Base-by-base conservation (phyloP, 2,888 invertebrate species). In the Heliconius erato region DNA sequence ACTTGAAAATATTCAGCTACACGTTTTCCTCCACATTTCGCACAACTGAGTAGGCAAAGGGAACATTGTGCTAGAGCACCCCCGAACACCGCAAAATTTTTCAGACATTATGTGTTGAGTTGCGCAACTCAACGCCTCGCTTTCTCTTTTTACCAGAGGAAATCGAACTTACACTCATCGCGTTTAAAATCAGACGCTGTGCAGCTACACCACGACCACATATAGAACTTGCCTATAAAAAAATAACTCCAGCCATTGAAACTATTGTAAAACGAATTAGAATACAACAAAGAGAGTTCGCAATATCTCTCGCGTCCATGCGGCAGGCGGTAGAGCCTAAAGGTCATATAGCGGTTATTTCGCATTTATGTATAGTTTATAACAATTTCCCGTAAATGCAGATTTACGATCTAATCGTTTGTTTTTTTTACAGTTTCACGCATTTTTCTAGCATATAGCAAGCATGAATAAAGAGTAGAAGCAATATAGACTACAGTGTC, bases 281-380 rank as follows among this genome's bases (percentile, higher is more conserved):
- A 67, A 67, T 67, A 67, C 28, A 67, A 67, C 67, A 67, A 67
- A n/a, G 69, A n/a, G 9, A 35, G n/a, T 40, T 71, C 12, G 40
- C 40, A 40, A 71, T 32, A 74, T 54, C 54, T 49, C 32, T 54
- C 74, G n/a, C 54, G 49, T 54, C 26, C 26, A 54, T 54, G 74
- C 74, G 54, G 54, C 54, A 12, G 54, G n/a, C 26, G 74, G 35
- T n/a, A 71, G 35, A 40, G 69, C 35, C 40, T 32, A 74, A 54
- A 74, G 74, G 54, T 74, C 74, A 54, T 23, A 28, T 54, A 54
- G 32, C 54, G 26, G 74, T 54, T 74, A 28, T 67, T 67, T 28
- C 19, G 19, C 9, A 49, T 49, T 49, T 14, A 40, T 71, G 35
- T 71, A 35, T 71, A 40, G 35, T 40, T n/a, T 71, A 40, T 40